Evolutionary conservation across 1,140 invertebrate species (phyloP).

Genomic region (Drosophila nannoptera): DNA sequence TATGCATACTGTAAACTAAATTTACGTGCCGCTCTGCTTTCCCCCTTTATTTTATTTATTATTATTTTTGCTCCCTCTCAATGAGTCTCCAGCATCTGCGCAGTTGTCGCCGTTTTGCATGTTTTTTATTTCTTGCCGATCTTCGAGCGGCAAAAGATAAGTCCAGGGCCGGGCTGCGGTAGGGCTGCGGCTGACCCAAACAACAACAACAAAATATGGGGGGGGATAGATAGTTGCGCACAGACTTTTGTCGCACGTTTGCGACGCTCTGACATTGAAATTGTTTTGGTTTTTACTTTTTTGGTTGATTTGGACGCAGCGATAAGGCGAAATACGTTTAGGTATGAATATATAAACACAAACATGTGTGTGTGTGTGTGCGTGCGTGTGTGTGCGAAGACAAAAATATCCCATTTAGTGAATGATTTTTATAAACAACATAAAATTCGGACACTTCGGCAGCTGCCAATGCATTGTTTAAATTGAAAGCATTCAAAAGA

Average conservation of each 20-base stretch:
- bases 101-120: slow-evolving; percentile 70
- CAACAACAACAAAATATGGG: slow-evolving; percentile 13
- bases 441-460: slow-evolving; percentile 45
- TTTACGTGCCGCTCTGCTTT: slow-evolving; percentile 53
- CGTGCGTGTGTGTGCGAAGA: slow-evolving; percentile 23
- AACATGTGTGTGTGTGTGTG: slow-evolving; percentile 25
- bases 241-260: slow-evolving; percentile 65
- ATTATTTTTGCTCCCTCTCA: slow-evolving; percentile 39
- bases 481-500: slow-evolving; percentile 21
- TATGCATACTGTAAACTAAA: slow-evolving; percentile 63
- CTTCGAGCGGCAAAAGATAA: slow-evolving; percentile 68
- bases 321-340: slow-evolving; percentile 73
- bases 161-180: slow-evolving; percentile 25
- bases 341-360: too few species aligned
- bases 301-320: slow-evolving; percentile 71
- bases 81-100: slow-evolving; percentile 59
- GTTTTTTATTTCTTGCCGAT: slow-evolving; percentile 54
- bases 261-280: slow-evolving; percentile 72
- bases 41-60: slow-evolving; percentile 36
- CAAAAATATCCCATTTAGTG: slow-evolving; percentile 52
- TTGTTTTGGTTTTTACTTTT: slow-evolving; percentile 58
- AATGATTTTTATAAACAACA: slow-evolving; percentile 72
- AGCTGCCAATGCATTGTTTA: slow-evolving; percentile 47
- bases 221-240: slow-evolving; percentile 52
- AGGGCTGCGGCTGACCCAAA: slow-evolving; percentile 1